Conservation (phyloP, 2,888 invertebrate genomes). For the Drosophila macrospina region DNA sequence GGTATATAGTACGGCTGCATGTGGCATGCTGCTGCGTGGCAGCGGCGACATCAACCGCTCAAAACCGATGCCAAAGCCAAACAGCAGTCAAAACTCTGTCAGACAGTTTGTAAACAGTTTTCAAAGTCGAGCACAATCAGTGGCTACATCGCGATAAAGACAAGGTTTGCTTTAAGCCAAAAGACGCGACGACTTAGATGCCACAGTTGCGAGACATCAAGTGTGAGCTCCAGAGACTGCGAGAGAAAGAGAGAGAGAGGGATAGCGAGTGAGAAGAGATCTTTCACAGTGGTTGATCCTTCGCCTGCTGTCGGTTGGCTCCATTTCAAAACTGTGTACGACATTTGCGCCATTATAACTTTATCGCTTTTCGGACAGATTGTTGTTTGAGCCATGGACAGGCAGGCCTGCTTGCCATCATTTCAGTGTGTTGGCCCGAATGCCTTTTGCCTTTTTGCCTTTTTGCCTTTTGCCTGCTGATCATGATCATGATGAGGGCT, state of each 20-base stretch:
- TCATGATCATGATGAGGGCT: conserved; percentile 72
- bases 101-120: conserved; percentile 82
- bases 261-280: neutral
- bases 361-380: conserved; percentile 81
- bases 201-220: neutral
- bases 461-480: conserved; percentile 16
- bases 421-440: conserved; percentile 63
- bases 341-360: conserved; percentile 82
- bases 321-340: conserved; percentile 49
- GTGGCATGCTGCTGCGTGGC: conserved; percentile 39
- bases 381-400: conserved; percentile 55
- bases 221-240: no score
- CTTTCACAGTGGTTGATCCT: neutral
- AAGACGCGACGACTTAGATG: conserved; percentile 20
- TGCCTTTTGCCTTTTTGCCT: no score
- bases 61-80: conserved; percentile 40
- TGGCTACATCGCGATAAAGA: conserved; percentile 63
- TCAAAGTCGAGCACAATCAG: conserved; percentile 67
- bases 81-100: conserved; percentile 79
- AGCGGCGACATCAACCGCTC: conserved; percentile 76
- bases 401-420: conserved; percentile 1
- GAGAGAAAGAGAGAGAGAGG: neutral
- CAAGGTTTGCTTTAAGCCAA: conserved; percentile 29
- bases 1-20: conserved; percentile 37
- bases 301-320: conserved; percentile 26